A percentile compares a stretch with the other conserved stretches of the same genome.
phyloP scores from a whole-genome alignment of 1,140 invertebrate species.

The Drosophila hydei region DNA sequence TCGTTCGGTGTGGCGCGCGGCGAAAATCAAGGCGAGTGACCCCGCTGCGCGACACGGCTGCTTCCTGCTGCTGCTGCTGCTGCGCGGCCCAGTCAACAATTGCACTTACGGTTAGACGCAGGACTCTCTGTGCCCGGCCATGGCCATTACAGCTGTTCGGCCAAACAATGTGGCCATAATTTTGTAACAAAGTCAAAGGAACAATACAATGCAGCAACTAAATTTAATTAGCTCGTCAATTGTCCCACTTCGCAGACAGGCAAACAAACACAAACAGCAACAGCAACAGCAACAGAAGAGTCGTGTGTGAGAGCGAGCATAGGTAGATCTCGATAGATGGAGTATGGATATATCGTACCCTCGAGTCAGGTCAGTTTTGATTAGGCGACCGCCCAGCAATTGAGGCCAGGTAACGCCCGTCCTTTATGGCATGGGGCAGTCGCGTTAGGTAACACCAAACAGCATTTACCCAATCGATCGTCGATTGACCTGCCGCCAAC shows the following conservation, averaged over 20 bases:
- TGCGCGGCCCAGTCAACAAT: constrained; percentile 32
- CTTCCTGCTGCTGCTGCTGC: constrained; percentile 56
- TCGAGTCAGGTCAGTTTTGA: constrained; percentile 25
- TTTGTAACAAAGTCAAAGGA: constrained; percentile 35
- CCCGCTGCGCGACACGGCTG: constrained; percentile 73
- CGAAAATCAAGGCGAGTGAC: constrained; percentile 71
- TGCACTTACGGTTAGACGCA: constrained; percentile 64
- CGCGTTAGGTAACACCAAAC: not conserved
- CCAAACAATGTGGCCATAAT: constrained; percentile 75
- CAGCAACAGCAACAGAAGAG: too few relatives aligned
- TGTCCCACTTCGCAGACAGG: constrained; percentile 39
- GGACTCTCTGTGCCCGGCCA: constrained; percentile 7
- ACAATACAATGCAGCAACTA: constrained; percentile 47
- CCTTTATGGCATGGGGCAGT: not conserved
- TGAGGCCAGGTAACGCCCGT: constrained; percentile 7
- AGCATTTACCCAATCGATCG: not conserved
- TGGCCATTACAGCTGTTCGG: constrained; percentile 55
- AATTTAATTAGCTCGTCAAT: constrained; percentile 78
- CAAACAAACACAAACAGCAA: not conserved
- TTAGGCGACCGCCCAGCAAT: constrained; percentile 14
- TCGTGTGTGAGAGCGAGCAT: too few relatives aligned
- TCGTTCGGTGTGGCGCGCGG: constrained; percentile 58
- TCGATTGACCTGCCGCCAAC: not conserved
- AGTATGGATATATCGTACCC: not conserved
- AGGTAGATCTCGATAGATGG: too few relatives aligned